Evolutionary conservation across 2,888 invertebrate genomes (phyloP).

Genomic region (Sussaba pulchella): DNA sequence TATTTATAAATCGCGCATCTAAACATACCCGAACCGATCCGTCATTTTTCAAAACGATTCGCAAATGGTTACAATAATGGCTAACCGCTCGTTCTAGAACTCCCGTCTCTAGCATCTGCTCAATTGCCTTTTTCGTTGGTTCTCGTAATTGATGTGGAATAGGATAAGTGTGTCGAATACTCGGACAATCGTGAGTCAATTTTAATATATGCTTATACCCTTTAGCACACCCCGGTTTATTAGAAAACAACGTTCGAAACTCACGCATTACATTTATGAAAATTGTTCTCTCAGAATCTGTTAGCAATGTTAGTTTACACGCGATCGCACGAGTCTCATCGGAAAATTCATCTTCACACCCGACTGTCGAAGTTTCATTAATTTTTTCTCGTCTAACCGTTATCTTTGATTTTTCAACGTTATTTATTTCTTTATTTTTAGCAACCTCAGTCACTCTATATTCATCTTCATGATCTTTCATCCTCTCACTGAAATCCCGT

Average conservation of each 20-base stretch:
- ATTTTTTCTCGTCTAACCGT: not conserved
- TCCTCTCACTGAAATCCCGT: too few species aligned
- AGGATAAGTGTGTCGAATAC: constrained; percentile 71
- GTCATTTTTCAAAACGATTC: too few species aligned
- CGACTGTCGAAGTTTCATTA: constrained; percentile 15
- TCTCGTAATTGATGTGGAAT: too few species aligned
- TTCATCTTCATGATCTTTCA: too few species aligned
- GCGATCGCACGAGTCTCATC: not conserved
- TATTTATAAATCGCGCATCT: constrained; percentile 75
- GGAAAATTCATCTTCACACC: not conserved
- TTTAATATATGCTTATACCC: constrained; percentile 70
- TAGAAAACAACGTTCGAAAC: constrained; percentile 60
- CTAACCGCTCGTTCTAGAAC: too few species aligned
- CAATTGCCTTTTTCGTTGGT: too few species aligned
- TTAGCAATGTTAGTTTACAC: constrained; percentile 19
- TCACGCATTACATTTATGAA: not conserved
- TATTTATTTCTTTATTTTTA: not conserved
- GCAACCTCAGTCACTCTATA: too few species aligned
- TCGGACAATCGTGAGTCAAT: constrained; percentile 65
- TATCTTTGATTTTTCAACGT: not conserved
- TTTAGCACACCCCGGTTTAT: constrained; percentile 66
- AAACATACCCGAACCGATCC: constrained; percentile 74
- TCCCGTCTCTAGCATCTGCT: too few species aligned
- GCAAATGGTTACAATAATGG: too few species aligned
- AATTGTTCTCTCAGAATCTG: not conserved